Evolutionary conservation across 2,888 invertebrate species (phyloP).

Genomic region (Ichneumoninae sp.): DNA sequence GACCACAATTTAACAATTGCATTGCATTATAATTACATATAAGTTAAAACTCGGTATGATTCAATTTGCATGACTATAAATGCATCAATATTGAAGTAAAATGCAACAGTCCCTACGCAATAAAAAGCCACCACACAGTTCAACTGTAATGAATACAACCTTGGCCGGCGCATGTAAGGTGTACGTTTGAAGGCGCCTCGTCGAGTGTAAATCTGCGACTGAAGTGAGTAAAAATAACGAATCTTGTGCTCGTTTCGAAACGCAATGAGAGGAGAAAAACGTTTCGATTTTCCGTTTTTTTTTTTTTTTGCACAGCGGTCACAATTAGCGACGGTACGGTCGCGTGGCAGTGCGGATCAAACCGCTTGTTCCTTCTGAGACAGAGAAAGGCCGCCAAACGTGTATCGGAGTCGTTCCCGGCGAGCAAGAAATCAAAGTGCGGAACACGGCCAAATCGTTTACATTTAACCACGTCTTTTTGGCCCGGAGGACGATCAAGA

Average conservation of each 20-base stretch:
- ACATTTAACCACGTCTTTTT: conserved; percentile 94
- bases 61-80: too few species aligned
- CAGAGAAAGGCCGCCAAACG: conserved; percentile 90
- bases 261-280: not conserved
- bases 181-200: not conserved
- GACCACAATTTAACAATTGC: too few species aligned
- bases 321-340: conserved; percentile 84
- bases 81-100: too few species aligned
- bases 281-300: not conserved
- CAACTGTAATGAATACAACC: not conserved
- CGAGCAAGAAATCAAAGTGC: conserved; percentile 89
- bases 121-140: not conserved
- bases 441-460: conserved; percentile 89
- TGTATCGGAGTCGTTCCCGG: conserved; percentile 89
- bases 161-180: too few species aligned
- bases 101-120: too few species aligned
- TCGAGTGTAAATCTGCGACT: not conserved
- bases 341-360: conserved; percentile 93
- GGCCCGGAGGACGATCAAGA: conserved; percentile 89
- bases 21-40: too few species aligned
- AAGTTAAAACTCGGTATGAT: too few species aligned
- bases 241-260: not conserved
- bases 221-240: not conserved
- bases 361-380: conserved; percentile 91
- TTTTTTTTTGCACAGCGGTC: not conserved